Percentiles rank a stretch among this genome's conserved stretches.
Conservation (phyloP, 2,888 invertebrate species). For the Acrobeloides nanus region DNA sequence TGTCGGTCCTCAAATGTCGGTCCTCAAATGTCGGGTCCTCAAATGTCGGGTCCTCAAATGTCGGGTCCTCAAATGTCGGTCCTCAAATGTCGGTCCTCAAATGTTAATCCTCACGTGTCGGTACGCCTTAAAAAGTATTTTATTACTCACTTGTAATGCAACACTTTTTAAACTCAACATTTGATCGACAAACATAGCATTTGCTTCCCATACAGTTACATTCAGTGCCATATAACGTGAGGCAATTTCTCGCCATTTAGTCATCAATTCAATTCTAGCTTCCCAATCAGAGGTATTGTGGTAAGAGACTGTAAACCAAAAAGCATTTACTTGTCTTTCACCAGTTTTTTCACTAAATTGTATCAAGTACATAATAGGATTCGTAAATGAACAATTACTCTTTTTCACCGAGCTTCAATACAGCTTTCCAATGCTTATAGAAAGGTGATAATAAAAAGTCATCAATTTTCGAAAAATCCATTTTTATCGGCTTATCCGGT, state of each 20-base stretch:
- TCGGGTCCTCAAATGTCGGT: too few species aligned
- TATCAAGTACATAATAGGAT: background rate
- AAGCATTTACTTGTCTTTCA: conserved; percentile 11
- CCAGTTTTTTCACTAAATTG: background rate
- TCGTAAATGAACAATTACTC: background rate
- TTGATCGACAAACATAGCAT: conserved; percentile 50
- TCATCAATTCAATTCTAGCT: conserved; percentile 45
- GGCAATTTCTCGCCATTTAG: conserved; percentile 44
- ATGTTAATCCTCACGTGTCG: too few species aligned
- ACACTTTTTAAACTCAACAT: conserved; percentile 46
- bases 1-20: too few species aligned
- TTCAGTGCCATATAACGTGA: conserved; percentile 35
- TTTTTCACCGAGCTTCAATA: conserved; percentile 23
- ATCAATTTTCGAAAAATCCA: conserved; percentile 26
- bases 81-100: too few species aligned
- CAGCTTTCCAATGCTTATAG: conserved; percentile 44
- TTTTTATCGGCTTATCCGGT: conserved; percentile 9
- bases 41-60: too few species aligned
- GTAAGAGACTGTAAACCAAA: conserved; percentile 46
- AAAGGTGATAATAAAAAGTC: conserved; percentile 44
- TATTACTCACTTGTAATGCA: conserved; percentile 39
- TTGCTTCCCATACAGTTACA: conserved; percentile 38
- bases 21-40: too few species aligned
- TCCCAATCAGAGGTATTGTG: conserved; percentile 46
- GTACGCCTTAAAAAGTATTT: too few species aligned